Evolutionary conservation across 2,797 vertebrate genomes (phyloP).

Genomic region (Syncerus caffer): DNA sequence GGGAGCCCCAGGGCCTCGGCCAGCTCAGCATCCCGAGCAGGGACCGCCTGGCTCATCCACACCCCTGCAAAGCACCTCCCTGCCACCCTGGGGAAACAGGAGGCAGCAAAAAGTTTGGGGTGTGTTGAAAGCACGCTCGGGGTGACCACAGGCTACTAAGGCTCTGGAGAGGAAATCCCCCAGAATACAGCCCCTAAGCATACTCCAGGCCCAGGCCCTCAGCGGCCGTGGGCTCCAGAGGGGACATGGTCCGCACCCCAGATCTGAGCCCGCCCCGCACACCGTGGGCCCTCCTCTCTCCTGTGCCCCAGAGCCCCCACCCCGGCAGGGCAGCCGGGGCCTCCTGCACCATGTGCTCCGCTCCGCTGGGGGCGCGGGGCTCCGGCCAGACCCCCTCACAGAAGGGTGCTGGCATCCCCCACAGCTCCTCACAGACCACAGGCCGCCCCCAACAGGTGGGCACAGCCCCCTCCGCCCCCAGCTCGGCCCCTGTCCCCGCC

Average conservation of each 20-base stretch:
- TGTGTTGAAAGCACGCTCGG: not conserved
- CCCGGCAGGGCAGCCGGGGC: not conserved
- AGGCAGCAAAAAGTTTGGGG: conserved; percentile 3
- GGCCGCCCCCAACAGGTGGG: conserved; percentile 31
- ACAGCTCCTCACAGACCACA: not conserved
- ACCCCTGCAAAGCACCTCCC: not conserved
- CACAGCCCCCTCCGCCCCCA: not conserved
- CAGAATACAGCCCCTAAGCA: not conserved
- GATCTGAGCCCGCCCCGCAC: not conserved
- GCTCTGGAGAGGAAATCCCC: not conserved
- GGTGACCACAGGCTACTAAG: not conserved
- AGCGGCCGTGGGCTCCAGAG: not conserved
- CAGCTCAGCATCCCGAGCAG: not conserved
- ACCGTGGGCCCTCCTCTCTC: not conserved
- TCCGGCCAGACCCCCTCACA: not conserved
- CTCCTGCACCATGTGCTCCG: conserved; percentile 38
- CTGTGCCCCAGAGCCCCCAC: not conserved
- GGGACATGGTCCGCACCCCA: not conserved
- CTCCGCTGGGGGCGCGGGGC: not conserved
- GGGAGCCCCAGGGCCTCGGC: not conserved
- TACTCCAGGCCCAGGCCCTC: not conserved
- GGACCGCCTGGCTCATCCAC: not conserved
- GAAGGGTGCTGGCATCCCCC: not conserved
- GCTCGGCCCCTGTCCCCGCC: no score
- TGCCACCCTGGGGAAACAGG: not conserved